Conservation (phyloP, 1,140 invertebrate species). For the Drosophila mayri region DNA sequence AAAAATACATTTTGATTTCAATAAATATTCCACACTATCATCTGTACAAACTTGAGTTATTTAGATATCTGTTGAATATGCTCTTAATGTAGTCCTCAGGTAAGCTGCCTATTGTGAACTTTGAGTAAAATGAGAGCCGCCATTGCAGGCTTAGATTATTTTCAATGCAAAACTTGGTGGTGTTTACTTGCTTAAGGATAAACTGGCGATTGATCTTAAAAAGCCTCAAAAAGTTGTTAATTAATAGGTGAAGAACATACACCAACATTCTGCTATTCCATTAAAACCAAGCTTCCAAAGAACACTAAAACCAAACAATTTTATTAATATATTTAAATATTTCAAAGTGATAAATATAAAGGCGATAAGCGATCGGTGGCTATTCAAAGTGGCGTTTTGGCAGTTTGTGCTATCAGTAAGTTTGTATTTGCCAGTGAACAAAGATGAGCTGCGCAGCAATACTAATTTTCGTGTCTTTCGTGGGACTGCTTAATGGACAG, state of each 20-base stretch:
- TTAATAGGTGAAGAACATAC: too few species aligned
- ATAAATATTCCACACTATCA: constrained; percentile 22
- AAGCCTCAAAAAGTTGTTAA: too few species aligned
- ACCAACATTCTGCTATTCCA: neutral
- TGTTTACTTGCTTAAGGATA: too few species aligned
- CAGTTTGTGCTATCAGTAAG: neutral
- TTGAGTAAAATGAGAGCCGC: too few species aligned
- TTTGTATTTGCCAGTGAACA: neutral
- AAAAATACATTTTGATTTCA: constrained; percentile 1
- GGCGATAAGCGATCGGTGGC: neutral
- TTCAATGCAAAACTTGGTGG: too few species aligned
- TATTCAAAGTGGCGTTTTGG: neutral
- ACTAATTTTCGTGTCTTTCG: neutral
- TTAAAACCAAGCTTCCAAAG: neutral
- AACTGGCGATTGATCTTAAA: too few species aligned
- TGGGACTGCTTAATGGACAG: neutral
- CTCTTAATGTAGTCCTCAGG: too few species aligned
- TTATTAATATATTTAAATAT: neutral
- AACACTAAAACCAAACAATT: neutral
- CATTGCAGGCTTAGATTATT: too few species aligned
- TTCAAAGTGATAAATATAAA: neutral
- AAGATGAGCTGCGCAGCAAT: neutral
- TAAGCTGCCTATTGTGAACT: too few species aligned
- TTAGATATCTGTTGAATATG: too few species aligned
- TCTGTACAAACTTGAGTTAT: neutral